Evolutionary conservation across 2,888 invertebrate species (phyloP).

Genomic region (Lycocerus yunnanus): DNA sequence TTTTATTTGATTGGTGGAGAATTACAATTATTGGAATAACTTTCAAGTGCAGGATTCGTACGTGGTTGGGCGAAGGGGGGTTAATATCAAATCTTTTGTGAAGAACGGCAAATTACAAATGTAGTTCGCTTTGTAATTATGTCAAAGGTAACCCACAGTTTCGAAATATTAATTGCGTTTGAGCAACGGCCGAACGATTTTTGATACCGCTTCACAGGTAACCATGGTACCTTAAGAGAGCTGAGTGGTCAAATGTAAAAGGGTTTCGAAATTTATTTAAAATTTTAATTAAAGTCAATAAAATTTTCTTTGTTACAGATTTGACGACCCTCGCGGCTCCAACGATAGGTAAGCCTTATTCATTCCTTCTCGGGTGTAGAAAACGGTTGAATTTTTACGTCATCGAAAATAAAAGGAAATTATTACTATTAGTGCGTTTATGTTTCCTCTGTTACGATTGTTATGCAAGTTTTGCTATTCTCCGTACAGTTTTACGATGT

Average conservation of each 20-base stretch:
- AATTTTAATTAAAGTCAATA: background rate
- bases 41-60: too few relatives aligned
- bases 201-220: conserved; percentile 33
- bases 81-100: background rate
- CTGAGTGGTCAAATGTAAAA: background rate
- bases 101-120: background rate
- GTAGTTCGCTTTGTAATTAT: background rate
- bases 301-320: background rate
- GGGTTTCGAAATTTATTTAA: background rate
- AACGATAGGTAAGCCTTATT: background rate
- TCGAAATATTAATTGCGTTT: conserved; percentile 4
- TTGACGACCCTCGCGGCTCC: background rate
- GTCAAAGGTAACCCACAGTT: conserved; percentile 3
- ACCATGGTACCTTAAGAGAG: conserved; percentile 12
- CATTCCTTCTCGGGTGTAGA: background rate
- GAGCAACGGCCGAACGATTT: conserved; percentile 19
- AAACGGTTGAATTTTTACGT: background rate
- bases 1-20: too few relatives aligned
- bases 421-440: conserved; percentile 12
- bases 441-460: conserved; percentile 18
- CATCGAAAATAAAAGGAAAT: conserved; percentile 8
- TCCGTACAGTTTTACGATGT: conserved; percentile 32
- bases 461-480: conserved; percentile 26
- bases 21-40: too few relatives aligned
- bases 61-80: background rate